Evolutionary conservation across 2,888 invertebrate genomes (phyloP), one percentile per base, ranked within the genome.

Genomic region (Eilema sororculum): DNA sequence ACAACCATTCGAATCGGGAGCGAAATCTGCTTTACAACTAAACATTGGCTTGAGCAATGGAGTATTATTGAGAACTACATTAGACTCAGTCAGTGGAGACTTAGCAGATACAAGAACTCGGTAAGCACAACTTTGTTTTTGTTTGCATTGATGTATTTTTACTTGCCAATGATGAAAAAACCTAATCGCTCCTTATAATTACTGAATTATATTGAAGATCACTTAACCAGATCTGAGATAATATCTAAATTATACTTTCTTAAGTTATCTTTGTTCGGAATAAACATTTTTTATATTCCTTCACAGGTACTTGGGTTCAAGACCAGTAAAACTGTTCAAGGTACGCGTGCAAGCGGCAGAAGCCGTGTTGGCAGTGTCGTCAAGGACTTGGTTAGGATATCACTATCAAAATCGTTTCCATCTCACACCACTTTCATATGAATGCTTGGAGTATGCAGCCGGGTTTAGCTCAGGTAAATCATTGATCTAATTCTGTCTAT

Each of bases 31-130:
- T 41, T 96, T 99, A 25, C 99, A 99, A 93, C 95, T 99, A 37
- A 99, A 99, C 89, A 99, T 99, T 89, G 99, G 99, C 1, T 95
- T 99, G 30, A 99, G 99, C 95, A 99, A 99, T 93, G 99, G 99
- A 68, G 99, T 99, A 37, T 92, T 99, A 72, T 93, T 99, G 68
- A 96, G 99, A 85, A 99, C 99, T 3, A 99, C 99, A 4, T 95
- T 99, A 46, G 99, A 99, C 94, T 98, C 98, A 0, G 98, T 99
- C 25, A 98, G 99, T 59, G 99, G 99, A 0, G 99, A 99, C 90
- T 96, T 99, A 81, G 98, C 99, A 4, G 99, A 99, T 88, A 99
- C 99, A 0, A 96, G 99, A 81, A 99, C 99, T 0, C 96, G 99
- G 95, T 95, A 86, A 56, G 2, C 9, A n/a, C 57, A 41, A 52